These are phyloP conservation scores for Tineola bisselliella DNA, from an alignment of 2,888 invertebrate species.

Conservation along the genomic window DNA sequence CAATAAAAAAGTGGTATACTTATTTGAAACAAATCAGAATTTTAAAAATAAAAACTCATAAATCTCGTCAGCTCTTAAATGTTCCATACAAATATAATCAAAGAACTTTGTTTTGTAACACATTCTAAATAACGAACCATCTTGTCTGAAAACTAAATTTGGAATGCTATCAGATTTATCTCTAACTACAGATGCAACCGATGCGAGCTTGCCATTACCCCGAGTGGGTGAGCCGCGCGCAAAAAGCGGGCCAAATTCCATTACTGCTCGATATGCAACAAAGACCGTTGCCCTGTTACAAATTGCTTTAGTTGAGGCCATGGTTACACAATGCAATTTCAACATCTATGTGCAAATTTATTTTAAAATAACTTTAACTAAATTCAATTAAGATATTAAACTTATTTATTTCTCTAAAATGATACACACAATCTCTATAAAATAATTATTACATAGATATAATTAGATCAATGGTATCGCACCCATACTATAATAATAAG, in stretches of 20 bases:
- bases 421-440: too few species aligned
- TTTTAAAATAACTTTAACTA: not conserved
- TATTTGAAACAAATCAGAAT: too few species aligned
- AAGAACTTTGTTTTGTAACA: not conserved
- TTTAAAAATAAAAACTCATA: too few species aligned
- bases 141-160: not conserved
- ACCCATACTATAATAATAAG: too few species aligned
- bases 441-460: too few species aligned
- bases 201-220: constrained; percentile 46
- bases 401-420: too few species aligned
- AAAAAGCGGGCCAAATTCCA: constrained; percentile 67
- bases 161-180: not conserved
- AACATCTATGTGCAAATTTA: not conserved
- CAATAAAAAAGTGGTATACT: too few species aligned
- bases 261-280: constrained; percentile 65
- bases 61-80: too few species aligned
- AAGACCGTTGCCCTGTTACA: constrained; percentile 59
- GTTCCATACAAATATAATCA: not conserved
- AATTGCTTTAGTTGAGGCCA: constrained; percentile 51
- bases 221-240: constrained; percentile 45
- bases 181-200: constrained; percentile 54
- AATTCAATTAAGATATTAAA: too few species aligned
- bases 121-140: not conserved
- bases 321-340: not conserved
- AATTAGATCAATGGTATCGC: too few species aligned